These are phyloP conservation scores for Melitaea athalia DNA, from an alignment of 2,888 invertebrate genomes.

Conservation along the genomic window DNA sequence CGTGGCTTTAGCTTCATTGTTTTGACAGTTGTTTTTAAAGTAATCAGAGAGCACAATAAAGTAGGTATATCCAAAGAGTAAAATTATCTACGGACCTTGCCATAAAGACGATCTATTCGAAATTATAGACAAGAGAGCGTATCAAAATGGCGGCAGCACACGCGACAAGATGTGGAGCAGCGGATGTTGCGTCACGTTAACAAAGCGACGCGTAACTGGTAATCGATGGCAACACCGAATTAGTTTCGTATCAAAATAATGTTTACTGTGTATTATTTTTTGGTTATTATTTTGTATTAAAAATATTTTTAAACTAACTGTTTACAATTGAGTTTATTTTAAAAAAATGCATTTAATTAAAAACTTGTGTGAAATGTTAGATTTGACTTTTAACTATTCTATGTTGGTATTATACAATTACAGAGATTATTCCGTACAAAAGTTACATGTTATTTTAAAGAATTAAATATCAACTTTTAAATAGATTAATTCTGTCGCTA, in stretches of 20 bases:
- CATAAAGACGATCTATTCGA: slow-evolving; percentile 79
- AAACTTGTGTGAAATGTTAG: background rate
- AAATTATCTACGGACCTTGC: slow-evolving; percentile 81
- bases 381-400: background rate
- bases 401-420: background rate
- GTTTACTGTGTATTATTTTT: background rate
- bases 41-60: slow-evolving; percentile 68
- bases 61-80: slow-evolving; percentile 72
- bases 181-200: slow-evolving; percentile 43
- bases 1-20: slow-evolving; percentile 56
- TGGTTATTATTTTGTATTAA: background rate
- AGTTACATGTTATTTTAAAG: too few species aligned
- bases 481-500: too few species aligned
- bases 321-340: background rate
- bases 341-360: background rate
- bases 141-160: slow-evolving; percentile 67
- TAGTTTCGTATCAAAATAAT: background rate
- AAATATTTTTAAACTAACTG: background rate
- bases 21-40: slow-evolving; percentile 61
- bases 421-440: too few species aligned
- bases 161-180: slow-evolving; percentile 41
- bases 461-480: too few species aligned
- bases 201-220: slow-evolving; percentile 6
- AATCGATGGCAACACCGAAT: slow-evolving; percentile 11
- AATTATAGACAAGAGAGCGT: slow-evolving; percentile 78